Conservation (phyloP, 1,140 invertebrate genomes). For the Pseudomyrmex sp. region DNA sequence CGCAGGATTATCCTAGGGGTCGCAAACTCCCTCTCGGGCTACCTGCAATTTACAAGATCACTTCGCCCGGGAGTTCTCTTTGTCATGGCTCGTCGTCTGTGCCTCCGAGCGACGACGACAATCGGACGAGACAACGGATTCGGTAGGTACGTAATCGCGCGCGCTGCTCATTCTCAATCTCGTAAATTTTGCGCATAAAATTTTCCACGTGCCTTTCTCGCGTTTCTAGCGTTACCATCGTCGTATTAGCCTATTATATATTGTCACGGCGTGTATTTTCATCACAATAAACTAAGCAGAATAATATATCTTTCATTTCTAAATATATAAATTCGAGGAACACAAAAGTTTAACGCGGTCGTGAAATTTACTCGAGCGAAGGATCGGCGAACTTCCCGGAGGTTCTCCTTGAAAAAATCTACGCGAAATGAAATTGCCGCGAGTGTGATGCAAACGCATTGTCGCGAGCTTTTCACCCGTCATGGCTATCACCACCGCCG, state of each 20-base stretch:
- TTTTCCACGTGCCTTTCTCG: not conserved
- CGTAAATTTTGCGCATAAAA: slow-evolving; percentile 4
- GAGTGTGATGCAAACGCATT: slow-evolving; percentile 53
- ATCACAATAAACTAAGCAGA: too few relatives aligned
- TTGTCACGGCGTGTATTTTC: not conserved
- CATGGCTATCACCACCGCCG: slow-evolving; percentile 20
- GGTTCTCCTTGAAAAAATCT: slow-evolving; percentile 58
- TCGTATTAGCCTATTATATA: slow-evolving; percentile 18
- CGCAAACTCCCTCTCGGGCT: slow-evolving; percentile 38
- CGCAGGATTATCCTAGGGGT: slow-evolving; percentile 52
- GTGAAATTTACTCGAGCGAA: not conserved
- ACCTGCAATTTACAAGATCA: slow-evolving; percentile 51
- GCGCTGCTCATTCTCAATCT: not conserved
- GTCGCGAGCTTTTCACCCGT: slow-evolving; percentile 50
- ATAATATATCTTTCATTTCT: too few relatives aligned
- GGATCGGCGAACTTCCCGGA: not conserved
- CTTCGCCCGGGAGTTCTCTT: slow-evolving; percentile 26
- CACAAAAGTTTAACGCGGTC: too few relatives aligned
- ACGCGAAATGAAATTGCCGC: slow-evolving; percentile 16
- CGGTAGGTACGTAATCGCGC: not conserved
- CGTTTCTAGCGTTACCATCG: not conserved
- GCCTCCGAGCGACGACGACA: slow-evolving; percentile 1
- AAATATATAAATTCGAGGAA: too few relatives aligned
- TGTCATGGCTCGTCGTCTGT: slow-evolving; percentile 11
- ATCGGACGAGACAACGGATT: slow-evolving; percentile 23